A percentile compares a stretch with the other conserved stretches of the same genome.
phyloP scores from a whole-genome alignment of 2,797 vertebrate genomes.

The Crocidura indochinensis region DNA sequence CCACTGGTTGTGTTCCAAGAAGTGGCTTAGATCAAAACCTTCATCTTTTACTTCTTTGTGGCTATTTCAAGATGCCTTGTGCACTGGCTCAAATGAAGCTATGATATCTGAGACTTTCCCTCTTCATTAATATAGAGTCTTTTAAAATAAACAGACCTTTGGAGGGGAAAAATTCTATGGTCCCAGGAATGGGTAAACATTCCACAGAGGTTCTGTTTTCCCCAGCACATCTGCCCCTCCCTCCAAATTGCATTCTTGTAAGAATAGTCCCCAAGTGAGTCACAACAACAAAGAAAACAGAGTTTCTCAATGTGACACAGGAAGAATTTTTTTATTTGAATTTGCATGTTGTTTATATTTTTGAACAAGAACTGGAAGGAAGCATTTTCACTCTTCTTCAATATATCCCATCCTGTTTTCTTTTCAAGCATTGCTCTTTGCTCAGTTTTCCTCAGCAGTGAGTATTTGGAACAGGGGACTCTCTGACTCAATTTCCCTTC shows the following conservation, averaged over 20 bases:
- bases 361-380: constrained; percentile 74
- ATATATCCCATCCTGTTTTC: constrained; percentile 58
- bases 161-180: background rate
- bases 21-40: background rate
- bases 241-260: constrained; percentile 82
- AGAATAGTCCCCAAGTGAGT: constrained; percentile 83
- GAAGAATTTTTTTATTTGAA: constrained; percentile 81
- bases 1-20: background rate
- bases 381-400: constrained; percentile 64
- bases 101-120: constrained; percentile 46
- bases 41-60: background rate
- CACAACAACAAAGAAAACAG: constrained; percentile 79
- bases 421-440: constrained; percentile 39
- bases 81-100: background rate
- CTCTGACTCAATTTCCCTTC: constrained; percentile 81
- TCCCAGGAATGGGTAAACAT: constrained; percentile 78
- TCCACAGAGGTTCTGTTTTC: constrained; percentile 79
- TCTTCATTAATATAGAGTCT: constrained; percentile 36
- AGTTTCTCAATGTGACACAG: constrained; percentile 83
- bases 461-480: constrained; percentile 54
- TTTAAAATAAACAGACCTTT: constrained; percentile 62
- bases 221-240: constrained; percentile 83
- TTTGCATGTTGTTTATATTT: constrained; percentile 86
- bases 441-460: constrained; percentile 46
- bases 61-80: background rate